These are phyloP conservation scores for Vicugna pacos DNA, from an alignment of 2,113 vertebrate species.

Conservation along the genomic window DNA sequence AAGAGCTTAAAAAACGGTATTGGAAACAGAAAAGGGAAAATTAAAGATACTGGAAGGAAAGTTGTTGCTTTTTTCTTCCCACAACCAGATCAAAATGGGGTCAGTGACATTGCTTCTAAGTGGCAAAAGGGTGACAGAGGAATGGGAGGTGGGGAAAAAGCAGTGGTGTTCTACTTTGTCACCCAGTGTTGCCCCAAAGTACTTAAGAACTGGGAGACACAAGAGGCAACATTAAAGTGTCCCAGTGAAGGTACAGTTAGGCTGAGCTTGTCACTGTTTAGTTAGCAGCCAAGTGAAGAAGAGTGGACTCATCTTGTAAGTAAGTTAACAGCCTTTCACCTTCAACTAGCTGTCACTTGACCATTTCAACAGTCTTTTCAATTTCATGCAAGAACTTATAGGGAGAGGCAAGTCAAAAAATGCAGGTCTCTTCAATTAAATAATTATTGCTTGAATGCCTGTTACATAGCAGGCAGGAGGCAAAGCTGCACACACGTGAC, in stretches of 20 bases:
- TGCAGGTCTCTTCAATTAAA: neutral
- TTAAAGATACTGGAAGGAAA: neutral
- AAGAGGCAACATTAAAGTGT: neutral
- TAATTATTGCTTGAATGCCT: neutral
- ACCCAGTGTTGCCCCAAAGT: neutral
- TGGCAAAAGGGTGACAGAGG: neutral
- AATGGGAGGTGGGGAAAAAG: neutral
- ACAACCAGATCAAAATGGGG: neutral
- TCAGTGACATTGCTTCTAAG: neutral
- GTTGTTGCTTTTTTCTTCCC: neutral
- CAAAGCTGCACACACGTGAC: neutral
- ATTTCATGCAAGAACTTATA: neutral
- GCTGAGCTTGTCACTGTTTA: neutral
- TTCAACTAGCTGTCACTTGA: neutral
- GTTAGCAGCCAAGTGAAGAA: neutral
- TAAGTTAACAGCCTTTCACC: neutral
- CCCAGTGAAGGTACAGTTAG: neutral
- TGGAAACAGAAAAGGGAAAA: constrained; percentile 1
- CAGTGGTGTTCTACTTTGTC: neutral
- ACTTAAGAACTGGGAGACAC: neutral
- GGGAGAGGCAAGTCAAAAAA: neutral
- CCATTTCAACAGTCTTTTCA: neutral
- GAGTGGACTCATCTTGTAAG: neutral
- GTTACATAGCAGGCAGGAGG: neutral
- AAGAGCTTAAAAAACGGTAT: neutral